These are phyloP conservation scores for Opisthocomus hoazin DNA, from an alignment of 2,113 vertebrate species.

Conservation along the genomic window DNA sequence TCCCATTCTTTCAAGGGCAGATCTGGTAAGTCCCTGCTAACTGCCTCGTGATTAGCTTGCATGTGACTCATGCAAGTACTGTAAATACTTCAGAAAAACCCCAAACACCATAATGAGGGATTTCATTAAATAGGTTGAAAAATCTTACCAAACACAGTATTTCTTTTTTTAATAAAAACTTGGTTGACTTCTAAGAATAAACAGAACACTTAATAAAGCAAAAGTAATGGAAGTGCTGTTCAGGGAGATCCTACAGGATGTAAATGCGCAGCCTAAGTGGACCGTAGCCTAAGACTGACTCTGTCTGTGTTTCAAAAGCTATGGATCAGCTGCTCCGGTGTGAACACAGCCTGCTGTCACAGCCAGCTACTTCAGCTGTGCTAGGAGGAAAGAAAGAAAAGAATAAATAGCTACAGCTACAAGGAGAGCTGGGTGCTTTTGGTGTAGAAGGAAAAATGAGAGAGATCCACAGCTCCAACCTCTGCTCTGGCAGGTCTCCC, in stretches of 20 bases:
- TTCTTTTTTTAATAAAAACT: background rate
- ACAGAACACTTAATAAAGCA: background rate
- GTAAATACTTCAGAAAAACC: background rate
- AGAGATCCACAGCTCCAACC: background rate
- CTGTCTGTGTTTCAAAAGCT: background rate
- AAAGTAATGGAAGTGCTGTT: background rate
- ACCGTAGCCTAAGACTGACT: background rate
- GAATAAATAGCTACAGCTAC: background rate
- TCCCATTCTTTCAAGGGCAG: background rate
- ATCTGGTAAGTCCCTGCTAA: background rate
- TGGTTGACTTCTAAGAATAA: background rate
- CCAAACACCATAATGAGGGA: background rate
- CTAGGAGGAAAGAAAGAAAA: background rate
- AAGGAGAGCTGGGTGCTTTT: background rate
- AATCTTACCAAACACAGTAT: background rate
- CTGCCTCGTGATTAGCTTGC: background rate
- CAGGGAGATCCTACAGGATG: background rate
- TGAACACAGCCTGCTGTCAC: background rate
- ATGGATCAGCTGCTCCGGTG: background rate
- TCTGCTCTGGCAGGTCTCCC: background rate
- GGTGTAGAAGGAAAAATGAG: background rate
- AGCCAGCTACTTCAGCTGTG: background rate
- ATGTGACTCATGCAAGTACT: background rate
- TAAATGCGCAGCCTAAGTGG: background rate
- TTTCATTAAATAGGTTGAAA: background rate